Evolutionary conservation across 2,888 invertebrate genomes (phyloP).

Genomic region (Drosophila lutescens): DNA sequence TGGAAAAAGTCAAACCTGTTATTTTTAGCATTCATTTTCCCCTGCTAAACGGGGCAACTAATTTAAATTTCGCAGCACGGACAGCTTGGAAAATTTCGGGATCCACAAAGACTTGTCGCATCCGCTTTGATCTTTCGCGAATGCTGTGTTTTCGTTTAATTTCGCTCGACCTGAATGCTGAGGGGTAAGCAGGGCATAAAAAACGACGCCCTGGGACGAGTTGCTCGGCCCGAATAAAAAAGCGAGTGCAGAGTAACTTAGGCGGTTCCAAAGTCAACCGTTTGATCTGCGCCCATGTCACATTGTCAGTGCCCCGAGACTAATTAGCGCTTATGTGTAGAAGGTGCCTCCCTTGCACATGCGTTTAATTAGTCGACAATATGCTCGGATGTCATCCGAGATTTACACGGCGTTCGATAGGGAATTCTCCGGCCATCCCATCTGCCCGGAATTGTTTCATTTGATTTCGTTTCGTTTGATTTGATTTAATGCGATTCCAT

Average conservation of each 20-base stretch:
- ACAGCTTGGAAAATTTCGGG: slow-evolving; percentile 8
- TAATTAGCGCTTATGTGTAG: slow-evolving; percentile 36
- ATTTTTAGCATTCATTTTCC: background rate
- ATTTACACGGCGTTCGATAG: slow-evolving; percentile 20
- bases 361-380: slow-evolving; percentile 69
- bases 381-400: slow-evolving; percentile 46
- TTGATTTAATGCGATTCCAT: slow-evolving; percentile 56
- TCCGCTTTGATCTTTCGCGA: slow-evolving; percentile 42
- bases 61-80: slow-evolving; percentile 26
- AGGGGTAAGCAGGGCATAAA: slow-evolving; percentile 22
- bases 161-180: slow-evolving; percentile 32
- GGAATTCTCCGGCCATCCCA: slow-evolving; percentile 11
- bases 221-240: background rate
- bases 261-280: slow-evolving; percentile 39
- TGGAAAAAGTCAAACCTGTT: background rate
- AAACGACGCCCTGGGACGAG: slow-evolving; percentile 9
- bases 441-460: slow-evolving; percentile 30
- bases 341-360: slow-evolving; percentile 43
- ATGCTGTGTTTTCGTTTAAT: slow-evolving; percentile 47
- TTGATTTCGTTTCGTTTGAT: slow-evolving; percentile 50
- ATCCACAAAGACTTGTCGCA: slow-evolving; percentile 36
- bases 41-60: slow-evolving; percentile 23
- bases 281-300: slow-evolving; percentile 70
- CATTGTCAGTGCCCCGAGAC: slow-evolving; percentile 56
- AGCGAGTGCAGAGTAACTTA: slow-evolving; percentile 16